These are phyloP conservation scores for Acridotheres tristis DNA, from an alignment of 2,797 vertebrate species.

Conservation along the genomic window DNA sequence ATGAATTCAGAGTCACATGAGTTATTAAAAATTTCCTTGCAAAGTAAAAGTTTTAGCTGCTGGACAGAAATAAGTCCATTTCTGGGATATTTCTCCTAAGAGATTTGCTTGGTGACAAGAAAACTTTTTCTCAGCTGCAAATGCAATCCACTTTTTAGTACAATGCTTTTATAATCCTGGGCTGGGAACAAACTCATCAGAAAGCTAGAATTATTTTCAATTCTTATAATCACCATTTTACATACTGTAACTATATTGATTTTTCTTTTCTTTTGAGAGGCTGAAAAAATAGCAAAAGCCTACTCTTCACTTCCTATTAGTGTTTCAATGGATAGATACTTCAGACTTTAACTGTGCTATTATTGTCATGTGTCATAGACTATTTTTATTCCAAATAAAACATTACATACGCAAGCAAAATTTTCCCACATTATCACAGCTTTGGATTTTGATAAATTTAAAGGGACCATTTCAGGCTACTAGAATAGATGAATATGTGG, in stretches of 20 bases:
- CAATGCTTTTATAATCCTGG: neutral
- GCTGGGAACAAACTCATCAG: neutral
- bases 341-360: neutral
- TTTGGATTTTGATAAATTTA: neutral
- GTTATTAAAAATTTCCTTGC: neutral
- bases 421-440: neutral
- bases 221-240: neutral
- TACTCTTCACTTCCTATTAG: neutral
- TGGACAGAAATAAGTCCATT: neutral
- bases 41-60: neutral
- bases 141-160: neutral
- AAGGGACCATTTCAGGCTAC: neutral
- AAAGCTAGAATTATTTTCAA: neutral
- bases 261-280: conserved; percentile 11
- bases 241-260: neutral
- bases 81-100: neutral
- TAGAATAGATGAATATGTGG: neutral
- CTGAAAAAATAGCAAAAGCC: neutral
- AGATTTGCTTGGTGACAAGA: neutral
- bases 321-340: neutral
- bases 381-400: conserved; percentile 10
- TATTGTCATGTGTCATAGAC: neutral
- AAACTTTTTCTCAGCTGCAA: neutral
- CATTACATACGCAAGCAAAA: neutral
- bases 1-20: neutral